These are phyloP conservation scores for Glandiceps talaboti DNA, from an alignment of 53 echinoderm and acorn worm species.

Conservation along the genomic window DNA sequence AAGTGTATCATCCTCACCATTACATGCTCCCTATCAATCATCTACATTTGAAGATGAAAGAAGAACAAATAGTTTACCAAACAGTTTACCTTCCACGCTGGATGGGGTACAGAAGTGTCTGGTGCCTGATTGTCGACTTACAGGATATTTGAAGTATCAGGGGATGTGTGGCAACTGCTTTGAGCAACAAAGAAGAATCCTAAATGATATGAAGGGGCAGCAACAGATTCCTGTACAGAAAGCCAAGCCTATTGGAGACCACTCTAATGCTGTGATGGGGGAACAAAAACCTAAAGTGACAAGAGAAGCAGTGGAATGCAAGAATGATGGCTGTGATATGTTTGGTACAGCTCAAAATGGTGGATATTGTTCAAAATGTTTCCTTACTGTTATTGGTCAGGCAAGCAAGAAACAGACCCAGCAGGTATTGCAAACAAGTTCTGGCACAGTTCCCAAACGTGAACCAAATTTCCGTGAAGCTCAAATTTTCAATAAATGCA, in stretches of 20 bases:
- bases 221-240: not conserved
- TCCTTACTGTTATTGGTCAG: not conserved
- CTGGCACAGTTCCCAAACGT: not conserved
- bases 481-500: not conserved
- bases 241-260: not conserved
- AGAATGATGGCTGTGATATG: conserved; percentile 21
- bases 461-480: not conserved
- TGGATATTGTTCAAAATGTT: conserved; percentile 8
- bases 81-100: conserved; percentile 17
- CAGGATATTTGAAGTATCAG: conserved; percentile 49
- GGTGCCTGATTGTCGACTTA: conserved; percentile 60
- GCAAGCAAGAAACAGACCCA: not conserved
- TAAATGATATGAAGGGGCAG: conserved; percentile 3
- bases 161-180: conserved; percentile 66
- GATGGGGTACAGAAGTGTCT: conserved; percentile 66
- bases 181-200: conserved; percentile 22
- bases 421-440: not conserved
- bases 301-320: conserved; percentile 1
- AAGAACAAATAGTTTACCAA: not conserved
- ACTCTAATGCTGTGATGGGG: not conserved
- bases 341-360: conserved; percentile 1
- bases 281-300: not conserved
- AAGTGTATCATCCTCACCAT: not conserved
- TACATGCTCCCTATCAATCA: not conserved
- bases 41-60: not conserved